These are phyloP conservation scores for Philopotamus ludificatus DNA, from an alignment of 1,140 invertebrate genomes.

Conservation along the genomic window DNA sequence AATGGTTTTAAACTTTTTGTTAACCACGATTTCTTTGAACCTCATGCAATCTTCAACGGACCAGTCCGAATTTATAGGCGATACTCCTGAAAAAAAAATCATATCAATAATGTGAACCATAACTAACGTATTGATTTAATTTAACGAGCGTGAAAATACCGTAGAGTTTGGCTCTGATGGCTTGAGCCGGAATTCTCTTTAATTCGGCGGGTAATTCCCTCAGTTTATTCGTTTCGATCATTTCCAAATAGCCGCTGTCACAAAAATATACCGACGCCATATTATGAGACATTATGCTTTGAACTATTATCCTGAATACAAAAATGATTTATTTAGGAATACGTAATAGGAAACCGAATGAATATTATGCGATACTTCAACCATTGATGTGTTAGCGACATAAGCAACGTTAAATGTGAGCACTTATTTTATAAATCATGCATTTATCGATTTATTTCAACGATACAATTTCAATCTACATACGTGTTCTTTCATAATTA, in stretches of 20 bases:
- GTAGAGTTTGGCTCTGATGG: slow-evolving; percentile 51
- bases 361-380: too few species aligned
- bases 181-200: slow-evolving; percentile 50
- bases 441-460: too few species aligned
- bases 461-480: too few species aligned
- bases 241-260: slow-evolving; percentile 52
- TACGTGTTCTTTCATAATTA: too few species aligned
- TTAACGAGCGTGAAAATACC: slow-evolving; percentile 40
- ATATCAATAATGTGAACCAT: not conserved
- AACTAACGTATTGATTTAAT: not conserved
- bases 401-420: too few species aligned
- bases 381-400: too few species aligned
- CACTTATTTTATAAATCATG: too few species aligned
- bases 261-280: slow-evolving; percentile 53
- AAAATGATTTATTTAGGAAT: too few species aligned
- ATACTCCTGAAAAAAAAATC: slow-evolving; percentile 52
- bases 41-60: slow-evolving; percentile 57
- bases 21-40: slow-evolving; percentile 60
- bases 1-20: slow-evolving; percentile 58
- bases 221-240: slow-evolving; percentile 42
- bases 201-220: slow-evolving; percentile 44
- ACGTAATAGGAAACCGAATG: too few species aligned
- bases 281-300: slow-evolving; percentile 47
- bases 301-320: slow-evolving; percentile 46
- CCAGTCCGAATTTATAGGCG: slow-evolving; percentile 60